Evolutionary conservation across 2,797 vertebrate species (phyloP).

Genomic region (Labeo calbasu): DNA sequence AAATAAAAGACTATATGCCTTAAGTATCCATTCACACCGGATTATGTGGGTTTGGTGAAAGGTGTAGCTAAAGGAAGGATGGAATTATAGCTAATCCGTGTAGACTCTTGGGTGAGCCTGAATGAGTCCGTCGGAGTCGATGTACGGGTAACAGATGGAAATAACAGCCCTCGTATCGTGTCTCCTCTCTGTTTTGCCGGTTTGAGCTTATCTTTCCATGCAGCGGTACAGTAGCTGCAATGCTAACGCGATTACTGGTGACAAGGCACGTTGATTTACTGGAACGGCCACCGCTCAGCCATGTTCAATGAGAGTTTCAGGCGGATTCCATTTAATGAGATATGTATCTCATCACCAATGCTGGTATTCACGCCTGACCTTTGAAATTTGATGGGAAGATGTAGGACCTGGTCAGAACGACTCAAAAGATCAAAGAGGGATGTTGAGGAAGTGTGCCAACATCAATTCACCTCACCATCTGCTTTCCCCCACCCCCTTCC

Average conservation of each 20-base stretch:
- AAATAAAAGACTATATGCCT: conserved; percentile 56
- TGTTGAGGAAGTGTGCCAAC: conserved; percentile 45
- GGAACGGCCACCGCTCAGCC: conserved; percentile 14
- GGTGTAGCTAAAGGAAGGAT: conserved; percentile 47
- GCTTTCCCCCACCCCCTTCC: conserved; percentile 24
- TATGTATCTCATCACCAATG: conserved; percentile 23
- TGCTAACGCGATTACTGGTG: conserved; percentile 48
- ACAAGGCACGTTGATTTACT: conserved; percentile 33
- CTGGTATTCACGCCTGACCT: conserved; percentile 9
- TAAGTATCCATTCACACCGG: conserved; percentile 56
- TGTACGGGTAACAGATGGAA: conserved; percentile 53
- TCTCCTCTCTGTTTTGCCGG: conserved; percentile 42
- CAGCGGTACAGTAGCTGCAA: conserved; percentile 48
- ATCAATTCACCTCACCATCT: conserved; percentile 55
- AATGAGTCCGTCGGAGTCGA: conserved; percentile 48
- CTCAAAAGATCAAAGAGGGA: conserved; percentile 53
- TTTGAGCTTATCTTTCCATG: conserved; percentile 52
- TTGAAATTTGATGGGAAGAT: conserved; percentile 8
- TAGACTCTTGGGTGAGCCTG: conserved; percentile 52
- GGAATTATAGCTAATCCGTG: conserved; percentile 59
- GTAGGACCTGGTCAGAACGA: conserved; percentile 4
- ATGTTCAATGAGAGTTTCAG: conserved; percentile 28
- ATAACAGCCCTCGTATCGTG: conserved; percentile 42
- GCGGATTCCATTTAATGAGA: conserved; percentile 43
- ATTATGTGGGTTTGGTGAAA: conserved; percentile 56